Percentiles rank a stretch among this genome's conserved stretches.
Conservation (phyloP, 2,113 vertebrate species). For the Coracopsis vasa region DNA sequence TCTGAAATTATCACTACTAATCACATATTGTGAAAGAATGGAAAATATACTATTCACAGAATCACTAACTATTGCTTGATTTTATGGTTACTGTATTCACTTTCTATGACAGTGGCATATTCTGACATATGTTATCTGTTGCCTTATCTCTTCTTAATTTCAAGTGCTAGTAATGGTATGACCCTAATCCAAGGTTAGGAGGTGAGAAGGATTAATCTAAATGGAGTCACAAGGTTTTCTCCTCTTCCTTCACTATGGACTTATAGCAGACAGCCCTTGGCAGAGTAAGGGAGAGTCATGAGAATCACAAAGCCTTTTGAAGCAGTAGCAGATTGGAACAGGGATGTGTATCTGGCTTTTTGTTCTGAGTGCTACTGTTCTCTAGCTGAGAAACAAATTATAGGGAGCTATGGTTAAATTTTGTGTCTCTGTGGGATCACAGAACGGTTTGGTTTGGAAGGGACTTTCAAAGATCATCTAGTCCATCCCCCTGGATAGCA, state of each 20-base stretch:
- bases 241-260: not conserved
- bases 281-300: not conserved
- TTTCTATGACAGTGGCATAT: conserved; percentile 17
- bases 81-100: conserved; percentile 27
- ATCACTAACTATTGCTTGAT: conserved; percentile 31
- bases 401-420: not conserved
- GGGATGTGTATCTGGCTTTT: not conserved
- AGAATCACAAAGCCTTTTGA: not conserved
- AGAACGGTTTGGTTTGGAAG: not conserved
- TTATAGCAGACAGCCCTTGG: not conserved
- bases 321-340: not conserved
- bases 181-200: not conserved
- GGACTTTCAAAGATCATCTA: not conserved
- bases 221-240: not conserved
- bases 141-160: conserved; percentile 45
- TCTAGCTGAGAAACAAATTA: not conserved
- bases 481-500: not conserved
- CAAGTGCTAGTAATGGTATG: conserved; percentile 18
- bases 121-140: not conserved
- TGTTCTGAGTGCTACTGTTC: not conserved
- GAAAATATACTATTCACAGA: conserved; percentile 46
- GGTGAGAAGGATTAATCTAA: conserved; percentile 24
- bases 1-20: conserved; percentile 69
- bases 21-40: conserved; percentile 63
- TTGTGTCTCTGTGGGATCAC: not conserved